Evolutionary conservation across 2,797 vertebrate species (phyloP), one percentile per base, ranked within the genome.

Genomic region (Todus mexicanus): DNA sequence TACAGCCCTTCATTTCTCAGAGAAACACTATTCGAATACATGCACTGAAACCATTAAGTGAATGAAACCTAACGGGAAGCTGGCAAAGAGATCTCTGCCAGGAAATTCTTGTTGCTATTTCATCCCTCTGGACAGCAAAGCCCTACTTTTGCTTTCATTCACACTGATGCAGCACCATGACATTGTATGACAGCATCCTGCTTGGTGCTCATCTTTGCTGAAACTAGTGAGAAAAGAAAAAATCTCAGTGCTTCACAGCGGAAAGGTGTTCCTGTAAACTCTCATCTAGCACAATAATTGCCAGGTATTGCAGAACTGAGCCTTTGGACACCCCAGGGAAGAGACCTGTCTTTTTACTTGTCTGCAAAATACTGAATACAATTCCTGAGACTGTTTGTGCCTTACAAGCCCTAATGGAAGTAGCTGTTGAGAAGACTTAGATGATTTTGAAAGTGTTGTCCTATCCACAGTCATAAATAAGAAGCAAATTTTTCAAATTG

Each of bases 71-170:
- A 80, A 94, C 17, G 43, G 84, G 50, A 85, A 93, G 72, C 65
- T 74, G 81, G 71, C 69, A 75, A 64, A 88, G 71, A 70, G 40
- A 74, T 45, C 9, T 84, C 77, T 89, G 87, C 63, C 65, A 68
- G 86, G 61, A 87, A 91, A 94, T 79, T 68, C 57, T 90, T 71
- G 45, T 74, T 69, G 26, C 54, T 94, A 59, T 81, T 91, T 94
- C 70, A 85, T 79, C 31, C 15, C 37, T 27, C 22, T 27, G 1
- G 4, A 85, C 53, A 87, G 69, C 68, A 87, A 65, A 87, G 54
- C 18, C 51, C 43, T 83, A 11, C 8, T 84, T 93, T 83, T 87
- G 25, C 81, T 93, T 83, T 92, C 68, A 92, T 91, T 69, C 65
- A 77, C 75, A 77, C 12, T 51, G 69, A 59, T 53, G 66, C 63